Evolutionary conservation across 2,888 invertebrate genomes (phyloP).

Genomic region (Chymomyza fuscimana): DNA sequence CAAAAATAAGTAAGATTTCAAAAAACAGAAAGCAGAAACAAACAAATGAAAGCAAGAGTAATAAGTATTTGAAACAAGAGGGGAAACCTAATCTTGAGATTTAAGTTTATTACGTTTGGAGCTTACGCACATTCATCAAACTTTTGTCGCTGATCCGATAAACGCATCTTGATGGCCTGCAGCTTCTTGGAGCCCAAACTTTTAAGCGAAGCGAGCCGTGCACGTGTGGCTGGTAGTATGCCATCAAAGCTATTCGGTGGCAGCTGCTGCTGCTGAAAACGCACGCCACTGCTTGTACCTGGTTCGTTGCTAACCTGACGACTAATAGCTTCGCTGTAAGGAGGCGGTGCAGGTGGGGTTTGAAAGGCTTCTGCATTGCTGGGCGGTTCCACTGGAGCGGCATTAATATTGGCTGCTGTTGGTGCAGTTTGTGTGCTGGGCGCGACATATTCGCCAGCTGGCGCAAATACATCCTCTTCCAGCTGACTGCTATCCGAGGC

Average conservation of each 20-base stretch:
- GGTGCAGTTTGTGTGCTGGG: constrained; percentile 37
- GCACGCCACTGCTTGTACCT: constrained; percentile 31
- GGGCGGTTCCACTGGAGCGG: background rate
- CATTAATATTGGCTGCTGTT: background rate
- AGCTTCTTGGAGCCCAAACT: constrained; percentile 86
- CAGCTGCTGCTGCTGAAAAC: constrained; percentile 65
- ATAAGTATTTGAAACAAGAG: constrained; percentile 36
- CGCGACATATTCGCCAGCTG: constrained; percentile 59
- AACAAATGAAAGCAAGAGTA: constrained; percentile 42
- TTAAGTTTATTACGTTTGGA: constrained; percentile 1
- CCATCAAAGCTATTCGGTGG: constrained; percentile 57
- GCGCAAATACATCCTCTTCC: constrained; percentile 75
- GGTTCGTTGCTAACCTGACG: constrained; percentile 38
- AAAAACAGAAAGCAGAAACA: constrained; percentile 30
- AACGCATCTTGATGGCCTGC: constrained; percentile 83
- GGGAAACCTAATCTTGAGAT: constrained; percentile 12
- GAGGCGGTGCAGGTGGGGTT: constrained; percentile 59
- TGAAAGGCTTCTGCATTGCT: constrained; percentile 7
- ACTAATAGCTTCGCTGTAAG: constrained; percentile 61
- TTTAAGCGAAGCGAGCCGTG: constrained; percentile 84
- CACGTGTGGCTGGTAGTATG: constrained; percentile 80
- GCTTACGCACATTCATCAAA: constrained; percentile 77
- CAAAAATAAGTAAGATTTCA: constrained; percentile 31
- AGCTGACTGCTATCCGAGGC: constrained; percentile 75
- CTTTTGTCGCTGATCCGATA: constrained; percentile 80